Evolutionary conservation across 2,797 vertebrate genomes (phyloP), one percentile per base, ranked within the genome.

Genomic region (Platyrinchus mystaceus): DNA sequence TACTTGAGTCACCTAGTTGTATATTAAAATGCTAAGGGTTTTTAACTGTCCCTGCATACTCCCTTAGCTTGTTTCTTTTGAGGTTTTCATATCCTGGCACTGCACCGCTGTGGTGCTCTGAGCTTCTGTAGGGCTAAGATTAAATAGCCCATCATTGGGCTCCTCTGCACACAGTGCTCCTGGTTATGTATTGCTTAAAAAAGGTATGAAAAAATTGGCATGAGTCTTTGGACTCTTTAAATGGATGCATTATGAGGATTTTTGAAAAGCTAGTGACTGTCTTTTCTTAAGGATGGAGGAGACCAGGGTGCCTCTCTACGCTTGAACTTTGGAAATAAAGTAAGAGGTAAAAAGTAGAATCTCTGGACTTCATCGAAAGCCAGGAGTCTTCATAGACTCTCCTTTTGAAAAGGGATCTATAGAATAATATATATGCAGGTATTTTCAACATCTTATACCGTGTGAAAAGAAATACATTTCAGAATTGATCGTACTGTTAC

Each of bases 401-500:
- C 13, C 37, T 78, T 91, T 32, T 63, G 10, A 53, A 70, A 82
- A 79, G 15, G 18, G 5, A 7, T 67, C 4, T 73, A 21, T 49
- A 62, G n/a, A 58, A 24, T 53, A 46, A 88, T 50, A 7, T 47
- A 17, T 2, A 0, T 55, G 12, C 15, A 46, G n/a, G 11, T 69
- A 21, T 76, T 79, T 46, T 44, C 12, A 46, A 24, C 52, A 12
- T 63, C 23, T 50, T 55, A 9, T 73, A 80, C 27, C 8, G 1
- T 12, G 19, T 76, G 55, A 37, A 39, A 52, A 59, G 49, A 46
- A 10, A 24, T 63, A n/a, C 6, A 2, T 71, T 62, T 83, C 17
- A 49, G 66, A 47, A 28, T 12, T 87, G 23, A 32, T 69, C 2
- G 0, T 39, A 5, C 44, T 19, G 5, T 69, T 86, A 17, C 0